Evolutionary conservation across 1,140 invertebrate genomes (phyloP), one percentile per base, ranked within the genome.

Genomic region (Tribolium madens): DNA sequence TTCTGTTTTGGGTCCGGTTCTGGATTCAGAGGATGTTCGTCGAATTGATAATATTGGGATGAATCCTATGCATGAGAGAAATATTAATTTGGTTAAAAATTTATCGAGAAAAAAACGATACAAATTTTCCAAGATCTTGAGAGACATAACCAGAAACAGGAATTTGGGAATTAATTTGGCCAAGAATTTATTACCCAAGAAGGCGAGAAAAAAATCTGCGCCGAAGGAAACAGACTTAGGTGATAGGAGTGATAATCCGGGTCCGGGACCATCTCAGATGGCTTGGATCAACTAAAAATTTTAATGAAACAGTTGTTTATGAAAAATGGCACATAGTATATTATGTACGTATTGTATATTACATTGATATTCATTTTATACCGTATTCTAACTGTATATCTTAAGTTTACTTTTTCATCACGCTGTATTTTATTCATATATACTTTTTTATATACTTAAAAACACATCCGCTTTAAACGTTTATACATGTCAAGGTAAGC

Each of bases 51-150:
- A 83, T 3, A 87, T 91, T 2, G 91, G 91, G 31, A 84, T 86
- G 17, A 92, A 92, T 86, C 89, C 90, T 46, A 90, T 89, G 86
- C 85, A 87, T 70, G 80, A 84, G 12, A 76, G 81, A n/a, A 82
- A 86, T 68, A 53, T 87, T 12, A 77, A 77, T 7, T 75, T 79
- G 17, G 78, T 85, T 1, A 82, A 84, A 71, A 73, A 48, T 74
- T 50, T 84, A 60, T 73, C 80, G n/a, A 42, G 75, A 1, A 82
- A 79, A 46, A 82, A 60, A 69, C 76, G 79, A 15, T 78, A 81
- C 60, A 78, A 75, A 53, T 78, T 84, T 69, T 83, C 84, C 5
- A 81, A 80, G 57, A 83, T 85, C 53, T 47, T 85, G 10, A 74
- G 50, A 50, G 73, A 81, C 36, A 75, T 86, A 2, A 82, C 83